Conservation (phyloP, 2,113 vertebrate genomes). For the Corydoras maculifer region DNA sequence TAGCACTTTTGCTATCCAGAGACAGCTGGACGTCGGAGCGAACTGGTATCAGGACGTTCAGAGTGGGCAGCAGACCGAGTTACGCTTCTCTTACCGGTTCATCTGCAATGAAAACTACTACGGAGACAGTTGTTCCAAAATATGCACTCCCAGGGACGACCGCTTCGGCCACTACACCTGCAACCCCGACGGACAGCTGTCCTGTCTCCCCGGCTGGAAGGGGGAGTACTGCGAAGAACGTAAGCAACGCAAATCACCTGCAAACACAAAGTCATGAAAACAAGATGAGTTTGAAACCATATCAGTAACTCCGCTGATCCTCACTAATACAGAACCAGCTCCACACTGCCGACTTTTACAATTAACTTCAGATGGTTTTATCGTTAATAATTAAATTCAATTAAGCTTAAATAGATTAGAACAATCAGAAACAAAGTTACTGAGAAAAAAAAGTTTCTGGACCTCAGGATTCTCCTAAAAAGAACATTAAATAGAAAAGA, state of each 20-base stretch:
- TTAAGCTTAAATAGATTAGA: too few relatives aligned
- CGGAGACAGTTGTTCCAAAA: constrained; percentile 88
- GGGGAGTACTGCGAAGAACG: constrained; percentile 91
- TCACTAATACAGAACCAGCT: too few relatives aligned
- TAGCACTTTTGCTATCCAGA: constrained; percentile 82
- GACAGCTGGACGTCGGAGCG: constrained; percentile 78
- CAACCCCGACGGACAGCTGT: constrained; percentile 75
- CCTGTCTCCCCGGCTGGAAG: constrained; percentile 89
- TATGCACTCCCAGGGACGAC: constrained; percentile 87
- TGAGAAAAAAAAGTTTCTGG: too few relatives aligned
- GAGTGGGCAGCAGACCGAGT: constrained; percentile 64
- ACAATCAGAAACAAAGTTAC: too few relatives aligned
- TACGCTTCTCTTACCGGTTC: constrained; percentile 89
- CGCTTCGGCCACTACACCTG: constrained; percentile 94
- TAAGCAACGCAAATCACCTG: constrained; percentile 67
- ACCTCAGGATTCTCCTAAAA: too few relatives aligned
- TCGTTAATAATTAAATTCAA: too few relatives aligned
- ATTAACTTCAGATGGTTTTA: too few relatives aligned
- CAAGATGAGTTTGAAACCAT: constrained; percentile 31
- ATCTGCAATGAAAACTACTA: constrained; percentile 97
- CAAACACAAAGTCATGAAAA: constrained; percentile 29
- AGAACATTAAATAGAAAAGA: too few relatives aligned
- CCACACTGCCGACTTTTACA: too few relatives aligned
- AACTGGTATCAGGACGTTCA: constrained; percentile 77
- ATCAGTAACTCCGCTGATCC: not conserved